These are phyloP conservation scores for Darevskia nairensis DNA, from an alignment of 2,797 vertebrate species.

Conservation along the genomic window DNA sequence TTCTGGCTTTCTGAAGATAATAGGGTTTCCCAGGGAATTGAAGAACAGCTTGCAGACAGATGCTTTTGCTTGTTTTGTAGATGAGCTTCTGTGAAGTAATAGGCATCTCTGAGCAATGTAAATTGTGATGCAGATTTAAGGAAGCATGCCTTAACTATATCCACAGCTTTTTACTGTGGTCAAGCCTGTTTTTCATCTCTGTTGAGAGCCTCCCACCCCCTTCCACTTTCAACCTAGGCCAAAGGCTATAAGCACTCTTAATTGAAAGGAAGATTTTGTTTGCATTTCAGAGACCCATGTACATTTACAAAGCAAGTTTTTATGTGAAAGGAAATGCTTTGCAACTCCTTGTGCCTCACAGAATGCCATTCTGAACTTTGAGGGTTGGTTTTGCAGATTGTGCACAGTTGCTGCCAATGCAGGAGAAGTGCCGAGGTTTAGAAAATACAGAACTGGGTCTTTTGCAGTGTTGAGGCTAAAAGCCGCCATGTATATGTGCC, in stretches of 20 bases:
- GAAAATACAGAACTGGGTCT: background rate
- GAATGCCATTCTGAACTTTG: background rate
- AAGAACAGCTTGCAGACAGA: background rate
- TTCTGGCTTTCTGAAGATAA: background rate
- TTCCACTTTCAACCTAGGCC: background rate
- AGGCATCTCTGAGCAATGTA: background rate
- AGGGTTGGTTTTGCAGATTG: background rate
- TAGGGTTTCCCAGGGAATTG: background rate
- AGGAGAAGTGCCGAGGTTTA: background rate
- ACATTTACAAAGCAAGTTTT: background rate
- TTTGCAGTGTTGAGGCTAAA: background rate
- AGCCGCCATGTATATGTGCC: background rate
- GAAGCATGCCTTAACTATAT: background rate
- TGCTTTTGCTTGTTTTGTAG: background rate
- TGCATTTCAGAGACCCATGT: background rate
- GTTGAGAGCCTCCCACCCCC: no score
- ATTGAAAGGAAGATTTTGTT: no score
- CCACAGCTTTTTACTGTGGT: background rate
- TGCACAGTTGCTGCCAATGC: background rate
- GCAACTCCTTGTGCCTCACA: background rate
- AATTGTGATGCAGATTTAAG: background rate
- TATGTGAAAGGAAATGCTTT: background rate
- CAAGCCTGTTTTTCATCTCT: background rate
- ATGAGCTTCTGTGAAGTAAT: background rate
- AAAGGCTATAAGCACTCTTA: background rate